These are phyloP conservation scores for Amiota minor DNA, from an alignment of 2,888 invertebrate species.

Conservation along the genomic window DNA sequence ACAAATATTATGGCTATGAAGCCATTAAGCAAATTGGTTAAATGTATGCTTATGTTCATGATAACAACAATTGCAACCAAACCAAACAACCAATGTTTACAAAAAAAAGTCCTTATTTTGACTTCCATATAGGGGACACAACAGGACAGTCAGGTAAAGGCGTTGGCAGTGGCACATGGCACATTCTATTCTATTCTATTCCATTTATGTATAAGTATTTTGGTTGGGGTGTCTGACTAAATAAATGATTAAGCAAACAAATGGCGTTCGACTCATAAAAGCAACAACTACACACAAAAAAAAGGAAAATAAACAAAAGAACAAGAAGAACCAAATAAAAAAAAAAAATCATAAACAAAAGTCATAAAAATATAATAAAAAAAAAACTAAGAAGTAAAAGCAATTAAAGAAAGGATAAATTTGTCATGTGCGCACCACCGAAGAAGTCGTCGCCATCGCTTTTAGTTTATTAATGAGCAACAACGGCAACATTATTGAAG, in stretches of 20 bases:
- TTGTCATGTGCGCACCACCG: constrained; percentile 1
- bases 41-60: constrained; percentile 33
- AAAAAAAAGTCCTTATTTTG: too few species aligned
- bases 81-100: too few species aligned
- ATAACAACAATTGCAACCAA: too few species aligned
- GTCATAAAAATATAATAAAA: neutral
- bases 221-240: neutral
- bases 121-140: neutral
- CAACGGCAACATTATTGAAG: neutral
- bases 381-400: neutral
- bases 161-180: too few species aligned
- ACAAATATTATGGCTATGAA: constrained; percentile 58
- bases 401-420: constrained; percentile 16
- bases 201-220: too few species aligned
- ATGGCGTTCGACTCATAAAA: neutral
- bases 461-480: constrained; percentile 5
- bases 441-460: too few species aligned
- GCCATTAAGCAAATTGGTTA: constrained; percentile 63
- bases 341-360: neutral
- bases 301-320: neutral
- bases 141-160: too few species aligned
- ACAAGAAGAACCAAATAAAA: neutral
- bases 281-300: neutral
- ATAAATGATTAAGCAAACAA: constrained; percentile 14
- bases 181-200: too few species aligned